phyloP scores from a whole-genome alignment of 1,140 invertebrate species.

The Macrotrachela quadricornifera region DNA sequence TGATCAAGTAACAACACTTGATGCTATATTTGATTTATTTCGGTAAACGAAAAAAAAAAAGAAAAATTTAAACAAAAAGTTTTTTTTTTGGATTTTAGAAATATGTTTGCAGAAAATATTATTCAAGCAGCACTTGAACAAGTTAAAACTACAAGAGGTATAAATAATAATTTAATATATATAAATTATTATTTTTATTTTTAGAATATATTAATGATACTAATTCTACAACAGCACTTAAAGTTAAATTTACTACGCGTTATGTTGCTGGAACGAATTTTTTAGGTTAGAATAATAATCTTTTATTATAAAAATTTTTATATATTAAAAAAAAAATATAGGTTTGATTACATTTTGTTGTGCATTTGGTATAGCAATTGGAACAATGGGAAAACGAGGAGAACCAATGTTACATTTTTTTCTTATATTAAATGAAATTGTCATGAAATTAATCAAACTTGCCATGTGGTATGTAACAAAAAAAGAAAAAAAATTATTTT shows the following conservation, averaged over 20 bases:
- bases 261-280: background rate
- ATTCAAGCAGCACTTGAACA: slow-evolving; percentile 47
- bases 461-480: slow-evolving; percentile 23
- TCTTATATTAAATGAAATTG: slow-evolving; percentile 30
- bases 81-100: slow-evolving; percentile 40
- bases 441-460: slow-evolving; percentile 30
- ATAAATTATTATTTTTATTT: background rate
- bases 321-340: slow-evolving; percentile 11
- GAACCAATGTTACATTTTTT: slow-evolving; percentile 34
- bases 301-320: background rate
- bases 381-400: slow-evolving; percentile 26
- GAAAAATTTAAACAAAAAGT: background rate
- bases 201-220: background rate
- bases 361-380: slow-evolving; percentile 34
- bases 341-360: slow-evolving; percentile 36
- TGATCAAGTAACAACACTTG: slow-evolving; percentile 42
- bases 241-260: no score
- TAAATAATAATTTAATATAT: slow-evolving; percentile 7
- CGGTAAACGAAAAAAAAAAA: slow-evolving; percentile 45
- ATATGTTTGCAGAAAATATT: slow-evolving; percentile 72
- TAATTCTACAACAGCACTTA: background rate
- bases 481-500: background rate
- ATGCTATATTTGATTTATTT: slow-evolving; percentile 75
- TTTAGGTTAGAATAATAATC: background rate
- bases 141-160: slow-evolving; percentile 13